phyloP scores from a whole-genome alignment of 2,797 vertebrate genomes.

The Enteromius radiatus region DNA sequence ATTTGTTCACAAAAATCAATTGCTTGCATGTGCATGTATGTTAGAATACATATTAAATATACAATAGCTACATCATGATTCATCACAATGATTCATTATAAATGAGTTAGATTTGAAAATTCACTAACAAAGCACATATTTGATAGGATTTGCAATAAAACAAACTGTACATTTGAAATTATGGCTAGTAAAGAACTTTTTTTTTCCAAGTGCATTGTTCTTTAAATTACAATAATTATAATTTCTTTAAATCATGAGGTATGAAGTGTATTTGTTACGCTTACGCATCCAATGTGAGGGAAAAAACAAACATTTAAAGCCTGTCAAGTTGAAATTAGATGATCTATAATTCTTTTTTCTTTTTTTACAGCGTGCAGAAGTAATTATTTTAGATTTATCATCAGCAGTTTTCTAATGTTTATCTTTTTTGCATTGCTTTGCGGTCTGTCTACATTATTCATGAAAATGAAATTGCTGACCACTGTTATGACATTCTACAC shows the following conservation, averaged over 20 bases:
- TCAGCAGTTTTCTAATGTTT: slow-evolving; percentile 1
- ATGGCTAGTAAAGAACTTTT: neutral
- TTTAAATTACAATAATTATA: neutral
- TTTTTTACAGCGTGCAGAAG: neutral
- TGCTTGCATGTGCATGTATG: neutral
- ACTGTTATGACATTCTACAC: slow-evolving; percentile 1
- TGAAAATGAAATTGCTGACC: slow-evolving; percentile 24
- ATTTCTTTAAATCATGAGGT: neutral
- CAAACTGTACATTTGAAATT: neutral
- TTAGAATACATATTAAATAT: neutral
- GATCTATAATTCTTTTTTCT: neutral
- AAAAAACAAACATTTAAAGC: neutral
- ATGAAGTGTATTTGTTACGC: neutral
- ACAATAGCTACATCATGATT: neutral
- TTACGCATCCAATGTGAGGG: neutral
- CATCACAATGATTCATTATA: neutral
- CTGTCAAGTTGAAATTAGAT: neutral
- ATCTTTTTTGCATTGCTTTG: slow-evolving; percentile 22
- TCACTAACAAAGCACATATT: neutral
- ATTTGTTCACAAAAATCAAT: slow-evolving; percentile 44
- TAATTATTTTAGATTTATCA: slow-evolving; percentile 31
- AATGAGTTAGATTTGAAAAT: neutral
- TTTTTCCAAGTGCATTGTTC: neutral
- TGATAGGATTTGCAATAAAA: neutral
- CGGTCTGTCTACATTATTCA: neutral